Conservation (phyloP, 23 tunicate species). For the Trididemnum miniatum region DNA sequence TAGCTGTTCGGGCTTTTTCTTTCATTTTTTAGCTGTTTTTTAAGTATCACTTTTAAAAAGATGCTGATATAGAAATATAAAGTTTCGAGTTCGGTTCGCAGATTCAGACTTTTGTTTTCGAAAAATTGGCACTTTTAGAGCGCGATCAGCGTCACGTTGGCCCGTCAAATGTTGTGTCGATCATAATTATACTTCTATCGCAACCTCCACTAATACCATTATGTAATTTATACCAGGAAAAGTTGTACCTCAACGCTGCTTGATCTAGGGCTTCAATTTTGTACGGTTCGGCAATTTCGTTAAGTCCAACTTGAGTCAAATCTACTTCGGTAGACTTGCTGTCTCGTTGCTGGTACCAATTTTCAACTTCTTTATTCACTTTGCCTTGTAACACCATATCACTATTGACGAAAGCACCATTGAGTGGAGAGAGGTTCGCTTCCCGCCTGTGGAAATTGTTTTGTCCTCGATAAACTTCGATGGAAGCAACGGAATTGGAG, state of each 20-base stretch:
- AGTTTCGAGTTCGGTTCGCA: no score
- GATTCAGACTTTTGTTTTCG: no score
- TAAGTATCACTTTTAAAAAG: no score
- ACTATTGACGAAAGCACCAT: neutral
- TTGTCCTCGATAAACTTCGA: neutral
- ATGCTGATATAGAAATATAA: no score
- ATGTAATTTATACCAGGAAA: neutral
- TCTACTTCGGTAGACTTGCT: neutral
- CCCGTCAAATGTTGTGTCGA: no score
- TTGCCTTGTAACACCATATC: neutral
- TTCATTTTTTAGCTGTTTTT: no score
- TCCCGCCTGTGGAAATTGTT: neutral
- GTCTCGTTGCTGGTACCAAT: constrained; percentile 18
- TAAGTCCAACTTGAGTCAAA: neutral
- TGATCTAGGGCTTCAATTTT: constrained; percentile 45
- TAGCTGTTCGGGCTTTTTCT: no score
- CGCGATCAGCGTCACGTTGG: no score
- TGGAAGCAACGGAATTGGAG: neutral
- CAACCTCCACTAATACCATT: neutral
- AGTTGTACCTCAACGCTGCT: constrained; percentile 54
- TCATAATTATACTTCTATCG: no score
- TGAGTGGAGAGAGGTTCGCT: neutral
- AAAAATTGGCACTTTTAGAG: no score
- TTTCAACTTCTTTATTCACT: neutral
- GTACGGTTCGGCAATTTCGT: constrained; percentile 15